Evolutionary conservation across 2,113 vertebrate species (phyloP).

Genomic region (Clarias batrachus): DNA sequence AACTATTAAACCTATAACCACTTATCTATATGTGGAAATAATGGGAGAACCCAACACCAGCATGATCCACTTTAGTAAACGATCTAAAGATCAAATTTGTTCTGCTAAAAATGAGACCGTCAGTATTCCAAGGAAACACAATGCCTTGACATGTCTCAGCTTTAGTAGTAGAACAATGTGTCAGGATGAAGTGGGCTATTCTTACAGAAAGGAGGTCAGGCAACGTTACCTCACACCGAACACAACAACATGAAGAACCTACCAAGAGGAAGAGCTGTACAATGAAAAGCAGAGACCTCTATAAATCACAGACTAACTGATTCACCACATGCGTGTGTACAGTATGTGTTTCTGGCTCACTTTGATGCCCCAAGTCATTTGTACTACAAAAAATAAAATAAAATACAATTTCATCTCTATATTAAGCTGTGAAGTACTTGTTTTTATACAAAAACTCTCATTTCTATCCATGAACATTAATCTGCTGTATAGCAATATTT

Average conservation of each 20-base stretch:
- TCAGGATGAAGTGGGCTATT: slow-evolving; percentile 38
- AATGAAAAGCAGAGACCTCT: slow-evolving; percentile 61
- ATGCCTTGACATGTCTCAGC: neutral
- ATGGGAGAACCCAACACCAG: neutral
- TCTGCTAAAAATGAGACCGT: neutral
- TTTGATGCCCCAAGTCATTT: slow-evolving; percentile 11
- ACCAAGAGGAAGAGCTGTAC: slow-evolving; percentile 67
- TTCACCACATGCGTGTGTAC: slow-evolving; percentile 67
- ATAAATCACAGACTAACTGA: slow-evolving; percentile 69
- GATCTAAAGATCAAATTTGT: neutral
- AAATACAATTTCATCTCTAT: neutral
- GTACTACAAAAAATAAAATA: neutral
- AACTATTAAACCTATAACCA: neutral
- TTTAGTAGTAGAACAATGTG: slow-evolving; percentile 16
- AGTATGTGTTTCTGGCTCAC: slow-evolving; percentile 47
- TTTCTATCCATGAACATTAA: slow-evolving; percentile 34
- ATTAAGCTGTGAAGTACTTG: slow-evolving; percentile 30
- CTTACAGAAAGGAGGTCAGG: slow-evolving; percentile 38
- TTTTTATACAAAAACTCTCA: slow-evolving; percentile 38
- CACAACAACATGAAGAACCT: slow-evolving; percentile 45
- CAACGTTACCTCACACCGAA: slow-evolving; percentile 19
- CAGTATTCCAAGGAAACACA: neutral
- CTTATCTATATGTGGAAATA: neutral
- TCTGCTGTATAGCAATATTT: slow-evolving; percentile 40
- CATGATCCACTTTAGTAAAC: neutral